A percentile compares a stretch with the other conserved stretches of the same genome.
These are phyloP conservation scores for Larimichthys crocea DNA, from an alignment of 2,113 vertebrate species.

Conservation along the genomic window DNA sequence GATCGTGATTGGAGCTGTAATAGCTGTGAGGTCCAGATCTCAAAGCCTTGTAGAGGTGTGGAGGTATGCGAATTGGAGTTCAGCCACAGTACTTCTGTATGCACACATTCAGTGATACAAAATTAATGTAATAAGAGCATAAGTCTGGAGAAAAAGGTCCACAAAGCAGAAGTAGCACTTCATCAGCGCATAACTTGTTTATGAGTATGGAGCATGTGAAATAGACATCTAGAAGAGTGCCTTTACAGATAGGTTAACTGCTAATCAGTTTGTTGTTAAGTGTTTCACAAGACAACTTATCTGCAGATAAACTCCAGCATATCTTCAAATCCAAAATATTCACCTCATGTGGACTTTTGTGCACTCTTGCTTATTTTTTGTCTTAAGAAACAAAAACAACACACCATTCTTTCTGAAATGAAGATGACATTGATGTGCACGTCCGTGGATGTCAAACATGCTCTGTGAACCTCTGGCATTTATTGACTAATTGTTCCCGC, in stretches of 20 bases:
- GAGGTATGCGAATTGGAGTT: too few relatives aligned
- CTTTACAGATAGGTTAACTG: not conserved
- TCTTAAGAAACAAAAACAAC: not conserved
- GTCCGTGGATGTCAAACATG: constrained; percentile 2
- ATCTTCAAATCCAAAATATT: not conserved
- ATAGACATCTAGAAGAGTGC: not conserved
- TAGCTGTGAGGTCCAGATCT: too few relatives aligned
- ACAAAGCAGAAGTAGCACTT: not conserved
- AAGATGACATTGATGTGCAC: not conserved
- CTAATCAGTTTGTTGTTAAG: not conserved
- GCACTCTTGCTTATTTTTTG: not conserved
- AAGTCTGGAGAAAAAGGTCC: not conserved
- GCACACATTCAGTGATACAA: not conserved
- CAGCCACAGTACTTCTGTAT: not conserved
- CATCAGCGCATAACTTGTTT: not conserved
- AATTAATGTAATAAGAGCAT: not conserved
- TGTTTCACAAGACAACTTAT: not conserved
- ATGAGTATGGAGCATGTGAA: not conserved
- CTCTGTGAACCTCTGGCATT: constrained; percentile 4
- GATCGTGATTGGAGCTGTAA: too few relatives aligned
- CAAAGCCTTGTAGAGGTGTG: too few relatives aligned
- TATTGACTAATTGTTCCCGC: constrained; percentile 40
- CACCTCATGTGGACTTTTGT: not conserved
- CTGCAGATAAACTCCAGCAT: not conserved
- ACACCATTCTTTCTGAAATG: constrained; percentile 2